Conservation (phyloP, 2,888 invertebrate species). For the Hyppa rectilinea region DNA sequence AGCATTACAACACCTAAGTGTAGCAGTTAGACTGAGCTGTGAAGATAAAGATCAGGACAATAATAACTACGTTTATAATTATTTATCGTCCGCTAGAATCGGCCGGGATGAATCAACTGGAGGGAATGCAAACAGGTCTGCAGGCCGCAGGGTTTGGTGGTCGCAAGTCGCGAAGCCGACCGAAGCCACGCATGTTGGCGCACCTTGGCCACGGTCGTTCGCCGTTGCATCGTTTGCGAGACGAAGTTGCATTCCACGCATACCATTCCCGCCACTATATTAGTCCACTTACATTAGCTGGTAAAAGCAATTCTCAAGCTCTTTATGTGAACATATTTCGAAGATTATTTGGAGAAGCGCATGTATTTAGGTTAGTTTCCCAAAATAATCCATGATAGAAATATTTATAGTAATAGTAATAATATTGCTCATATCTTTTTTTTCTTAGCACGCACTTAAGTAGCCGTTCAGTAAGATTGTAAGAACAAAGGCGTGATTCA, state of each 20-base stretch:
- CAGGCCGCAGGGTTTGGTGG: slow-evolving; percentile 22
- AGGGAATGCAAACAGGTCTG: slow-evolving; percentile 56
- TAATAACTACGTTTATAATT: slow-evolving; percentile 15
- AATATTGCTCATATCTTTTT: slow-evolving; percentile 1
- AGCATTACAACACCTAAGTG: not conserved
- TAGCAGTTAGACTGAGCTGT: not conserved
- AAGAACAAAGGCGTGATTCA: slow-evolving; percentile 57
- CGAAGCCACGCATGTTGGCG: slow-evolving; percentile 57
- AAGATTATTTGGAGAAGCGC: slow-evolving; percentile 45
- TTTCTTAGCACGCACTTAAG: slow-evolving; percentile 12
- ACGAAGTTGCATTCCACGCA: slow-evolving; percentile 81
- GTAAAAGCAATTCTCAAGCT: slow-evolving; percentile 56
- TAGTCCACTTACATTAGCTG: slow-evolving; percentile 56
- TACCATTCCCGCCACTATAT: slow-evolving; percentile 75
- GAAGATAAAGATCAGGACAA: not conserved
- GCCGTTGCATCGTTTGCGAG: slow-evolving; percentile 75
- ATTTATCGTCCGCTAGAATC: slow-evolving; percentile 23
- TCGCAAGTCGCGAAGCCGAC: slow-evolving; percentile 18
- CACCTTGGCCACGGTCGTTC: slow-evolving; percentile 74
- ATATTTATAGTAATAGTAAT: slow-evolving; percentile 10
- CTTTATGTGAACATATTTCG: slow-evolving; percentile 38
- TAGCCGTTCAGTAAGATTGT: slow-evolving; percentile 23
- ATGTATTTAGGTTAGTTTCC: slow-evolving; percentile 8
- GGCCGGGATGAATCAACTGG: slow-evolving; percentile 50
- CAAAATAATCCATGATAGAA: slow-evolving; percentile 33